Base-by-base conservation (phyloP, 2,888 invertebrate genomes). In the Xylocampa areola region DNA sequence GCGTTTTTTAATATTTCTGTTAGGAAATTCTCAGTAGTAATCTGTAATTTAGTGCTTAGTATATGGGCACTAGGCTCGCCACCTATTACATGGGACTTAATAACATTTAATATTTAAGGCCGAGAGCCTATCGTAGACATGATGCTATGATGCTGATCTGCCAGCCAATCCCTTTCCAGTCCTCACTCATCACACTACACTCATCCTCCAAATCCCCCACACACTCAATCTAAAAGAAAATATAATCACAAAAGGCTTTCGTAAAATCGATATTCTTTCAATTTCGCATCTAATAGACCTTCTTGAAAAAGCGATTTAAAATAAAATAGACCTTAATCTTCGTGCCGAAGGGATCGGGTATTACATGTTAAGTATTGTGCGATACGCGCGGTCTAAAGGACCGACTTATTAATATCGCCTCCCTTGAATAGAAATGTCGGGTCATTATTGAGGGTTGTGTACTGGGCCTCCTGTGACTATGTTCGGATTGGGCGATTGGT, bases 371-470 rank as follows among this genome's bases (percentile, higher is more conserved):
- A 70, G 75, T 65, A 68, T 73, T 57, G 61, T 52, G 50, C 51
- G 61, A 63, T 59, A 30, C 32, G 55, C 48, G 48, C 59, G 69
- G 67, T 55, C 39, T 49, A 50, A 63, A 70, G 78, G 74, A 64
- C 62, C 73, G 64, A 68, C 80, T 81, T 82, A 84, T 84, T 84
- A 84, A 83, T 84, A 81, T 79, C 79, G 73, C 68, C 72, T 68
- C 73, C 68, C 75, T 73, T 82, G 77, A 82, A 83, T 83, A 76
- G 83, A 80, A 77, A 77, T 79, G 79, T 73, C 67, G 71, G 57
- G 50, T 78, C 80, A 80, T 80, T 84, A 84, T 77, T 76, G 73
- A 70, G 73, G 70, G 68, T 63, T 70, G 68, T 76, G 66, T 70
- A 63, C 74, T 73, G 79, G 79, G 61, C 65, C 65, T 71, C 62